Evolutionary conservation across 2,888 invertebrate genomes (phyloP), one percentile per base, ranked within the genome.

Genomic region (Nineta flava): DNA sequence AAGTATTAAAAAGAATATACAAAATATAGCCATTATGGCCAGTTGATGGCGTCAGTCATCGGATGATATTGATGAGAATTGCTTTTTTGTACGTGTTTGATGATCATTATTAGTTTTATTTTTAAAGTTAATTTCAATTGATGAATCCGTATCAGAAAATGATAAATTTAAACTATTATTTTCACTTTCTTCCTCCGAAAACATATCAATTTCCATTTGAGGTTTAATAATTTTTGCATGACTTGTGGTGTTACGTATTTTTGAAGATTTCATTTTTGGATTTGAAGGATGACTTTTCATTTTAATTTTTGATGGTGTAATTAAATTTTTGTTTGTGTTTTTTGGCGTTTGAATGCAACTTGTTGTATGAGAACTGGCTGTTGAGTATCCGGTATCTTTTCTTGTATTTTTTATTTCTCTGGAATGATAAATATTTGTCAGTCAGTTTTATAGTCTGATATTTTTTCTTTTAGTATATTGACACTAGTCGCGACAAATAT

Each of bases 371-470:
- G 79, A 79, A 61, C 78, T 80, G 48, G 76, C 80, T 1, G 81
- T 81, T 1, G 79, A 81, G 57, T 81, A 81, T 10, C 80, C 81
- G 0, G 80, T 80, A 57, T 81, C 81, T 62, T 80, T 81, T 9
- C 73, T 63, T 1, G 60, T 59, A 52, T 61, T 63, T 55, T 59
- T 61, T 4, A 57, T 53, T 59, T 64, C 70, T 52, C 71, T 71
- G 50, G 50, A 61, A 57, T 15, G 9, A 43, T 21, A 16, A 43
- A 45, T 15, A 44, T 41, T 5, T 16, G n/a, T 31, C 46, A 26
- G 7, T 26, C 7, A 26, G 7, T 26, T 26, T 26, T 26, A n/a
- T n/a, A n/a, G n/a, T n/a, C n/a, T n/a, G n/a, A n/a, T n/a, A n/a
- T n/a, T n/a, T n/a, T n/a, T n/a, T n/a, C n/a, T n/a, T n/a, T n/a